Conservation (phyloP, 1,140 invertebrate species). For the Zaprionus capensis region DNA sequence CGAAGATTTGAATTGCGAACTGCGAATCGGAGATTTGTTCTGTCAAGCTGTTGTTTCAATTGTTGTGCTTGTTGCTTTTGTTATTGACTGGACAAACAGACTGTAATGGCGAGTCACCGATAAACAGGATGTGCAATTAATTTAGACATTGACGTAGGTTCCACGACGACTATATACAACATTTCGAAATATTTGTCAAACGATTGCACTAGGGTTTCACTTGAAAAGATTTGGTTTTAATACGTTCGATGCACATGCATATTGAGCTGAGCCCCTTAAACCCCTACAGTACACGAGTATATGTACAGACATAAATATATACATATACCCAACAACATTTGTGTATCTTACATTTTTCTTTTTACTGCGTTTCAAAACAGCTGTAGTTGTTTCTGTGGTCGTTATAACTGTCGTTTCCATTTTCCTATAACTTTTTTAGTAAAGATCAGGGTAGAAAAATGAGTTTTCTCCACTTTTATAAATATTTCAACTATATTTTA, state of each 20-base stretch:
- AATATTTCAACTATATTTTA: not conserved
- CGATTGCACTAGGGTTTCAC: slow-evolving; percentile 2
- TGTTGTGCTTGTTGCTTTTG: slow-evolving; percentile 32
- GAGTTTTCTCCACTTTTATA: not conserved
- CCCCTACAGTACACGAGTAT: not conserved
- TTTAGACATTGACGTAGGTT: slow-evolving; percentile 61
- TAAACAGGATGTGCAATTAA: slow-evolving; percentile 65
- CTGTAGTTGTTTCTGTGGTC: slow-evolving; percentile 61
- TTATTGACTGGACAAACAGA: slow-evolving; percentile 45
- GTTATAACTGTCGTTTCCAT: slow-evolving; percentile 74
- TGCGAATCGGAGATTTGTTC: slow-evolving; percentile 4
- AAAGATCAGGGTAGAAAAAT: slow-evolving; percentile 21
- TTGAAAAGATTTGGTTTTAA: slow-evolving; percentile 15
- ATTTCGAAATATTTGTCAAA: slow-evolving; percentile 36
- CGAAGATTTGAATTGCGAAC: not conserved
- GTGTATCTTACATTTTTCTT: slow-evolving; percentile 63
- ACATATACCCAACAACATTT: not conserved
- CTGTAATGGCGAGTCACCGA: slow-evolving; percentile 49
- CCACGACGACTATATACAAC: not conserved
- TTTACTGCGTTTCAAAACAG: slow-evolving; percentile 57
- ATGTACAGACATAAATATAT: too few species aligned
- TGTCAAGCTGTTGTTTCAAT: slow-evolving; percentile 10
- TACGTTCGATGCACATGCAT: not conserved
- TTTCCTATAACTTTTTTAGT: slow-evolving; percentile 30
- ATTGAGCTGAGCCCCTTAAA: not conserved